Evolutionary conservation across 2,113 vertebrate genomes (phyloP).

Genomic region (Tyto alba): DNA sequence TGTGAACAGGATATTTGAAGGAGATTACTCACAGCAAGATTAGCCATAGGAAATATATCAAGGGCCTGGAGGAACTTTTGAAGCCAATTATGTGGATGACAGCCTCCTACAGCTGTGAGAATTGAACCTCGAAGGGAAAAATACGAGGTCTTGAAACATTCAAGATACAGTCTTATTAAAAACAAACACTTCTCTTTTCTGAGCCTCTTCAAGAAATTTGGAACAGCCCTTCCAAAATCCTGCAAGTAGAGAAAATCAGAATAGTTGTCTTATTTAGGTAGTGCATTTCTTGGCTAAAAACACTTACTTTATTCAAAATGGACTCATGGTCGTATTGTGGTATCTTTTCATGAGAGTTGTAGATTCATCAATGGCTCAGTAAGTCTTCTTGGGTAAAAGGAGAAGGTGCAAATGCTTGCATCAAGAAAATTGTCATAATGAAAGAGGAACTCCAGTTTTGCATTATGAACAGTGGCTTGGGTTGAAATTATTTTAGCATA

Average conservation of each 20-base stretch:
- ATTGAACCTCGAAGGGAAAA: slow-evolving; percentile 20
- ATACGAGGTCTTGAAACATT: not conserved
- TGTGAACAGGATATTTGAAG: slow-evolving; percentile 42
- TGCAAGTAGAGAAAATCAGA: not conserved
- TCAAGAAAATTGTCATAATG: not conserved
- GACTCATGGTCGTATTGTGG: not conserved
- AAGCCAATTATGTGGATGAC: slow-evolving; percentile 26
- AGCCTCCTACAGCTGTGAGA: slow-evolving; percentile 26
- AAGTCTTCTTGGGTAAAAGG: not conserved
- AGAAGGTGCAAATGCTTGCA: not conserved
- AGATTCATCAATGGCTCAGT: not conserved
- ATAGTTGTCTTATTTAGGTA: not conserved
- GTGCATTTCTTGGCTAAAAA: not conserved
- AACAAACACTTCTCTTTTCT: not conserved
- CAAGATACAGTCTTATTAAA: not conserved
- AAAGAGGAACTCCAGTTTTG: not conserved
- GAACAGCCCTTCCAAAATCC: not conserved
- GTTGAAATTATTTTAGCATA: not conserved
- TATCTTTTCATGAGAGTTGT: not conserved
- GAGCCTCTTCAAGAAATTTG: not conserved
- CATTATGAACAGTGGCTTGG: not conserved
- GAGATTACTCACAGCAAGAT: slow-evolving; percentile 52
- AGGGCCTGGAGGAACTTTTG: slow-evolving; percentile 37
- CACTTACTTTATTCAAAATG: not conserved
- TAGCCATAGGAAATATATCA: slow-evolving; percentile 20